Base-by-base conservation (phyloP, 1,140 invertebrate species). In the Euglossa dilemma region DNA sequence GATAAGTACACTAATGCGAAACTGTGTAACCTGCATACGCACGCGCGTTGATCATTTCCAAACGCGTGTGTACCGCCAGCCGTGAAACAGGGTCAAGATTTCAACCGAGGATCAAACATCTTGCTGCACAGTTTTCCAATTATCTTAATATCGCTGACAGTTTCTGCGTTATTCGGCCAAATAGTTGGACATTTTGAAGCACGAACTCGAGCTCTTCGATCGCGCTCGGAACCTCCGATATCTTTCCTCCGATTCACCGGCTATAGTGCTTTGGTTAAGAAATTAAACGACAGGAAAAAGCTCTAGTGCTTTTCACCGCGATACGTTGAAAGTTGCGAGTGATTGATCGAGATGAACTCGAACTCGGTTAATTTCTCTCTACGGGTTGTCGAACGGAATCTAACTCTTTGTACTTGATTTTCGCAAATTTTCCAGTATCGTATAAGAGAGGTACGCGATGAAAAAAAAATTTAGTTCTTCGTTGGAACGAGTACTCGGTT, bases 1-100 rank as follows among this genome's bases (percentile, higher is more conserved):
- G 83, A 87, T 80, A 81, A 78, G 70, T 81, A 63, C 63, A 61
- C 67, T 36, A 45, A 47, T 23, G 66, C 71, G 36, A 69, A 61
- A 75, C 59, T 28, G 83, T 79, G 50, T 79, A 81, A 80, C 75
- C n/a, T 54, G 61, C 70, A 74, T 11, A 76, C 86, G 57, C 66
- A 73, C 71, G 72, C 76, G 59, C 80, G 52, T 23, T 76, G 54
- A 84, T 80, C 59, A 47, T 81, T 57, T 28, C 59, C 56, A 25
- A 84, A 79, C 61, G 82, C 76, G 69, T 84, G 69, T 80, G 50
- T 79, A 76, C 67, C 76, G 56, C 73, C 23, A 61, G 54, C 64
- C 18, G 28, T 74, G 45, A 67, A 84, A 67, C 70, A 84, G 78
- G 83, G 78, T 84, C 78, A 80, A 80, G 77, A 84, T 70, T 69